Percentiles rank a stretch among this genome's conserved stretches.
Evolutionary conservation across 2,113 vertebrate genomes (phyloP).

Genomic region (Salvator merianae): DNA sequence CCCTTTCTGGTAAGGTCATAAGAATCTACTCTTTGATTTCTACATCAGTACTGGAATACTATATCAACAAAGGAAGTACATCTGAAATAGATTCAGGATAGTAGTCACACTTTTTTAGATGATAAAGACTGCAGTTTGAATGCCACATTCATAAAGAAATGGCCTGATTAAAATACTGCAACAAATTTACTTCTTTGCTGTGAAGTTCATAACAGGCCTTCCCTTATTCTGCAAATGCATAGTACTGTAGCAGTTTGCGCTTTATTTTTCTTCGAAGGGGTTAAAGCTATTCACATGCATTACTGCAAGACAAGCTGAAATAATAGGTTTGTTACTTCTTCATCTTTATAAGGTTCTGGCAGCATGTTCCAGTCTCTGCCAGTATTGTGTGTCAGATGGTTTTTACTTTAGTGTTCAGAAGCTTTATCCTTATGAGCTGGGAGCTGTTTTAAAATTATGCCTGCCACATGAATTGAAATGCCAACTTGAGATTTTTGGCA

Average conservation of each 20-base stretch:
- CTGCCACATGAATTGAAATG: neutral
- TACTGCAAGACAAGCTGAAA: neutral
- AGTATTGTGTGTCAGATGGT: neutral
- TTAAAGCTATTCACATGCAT: neutral
- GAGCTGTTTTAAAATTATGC: neutral
- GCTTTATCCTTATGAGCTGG: neutral
- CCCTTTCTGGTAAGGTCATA: slow-evolving; percentile 4
- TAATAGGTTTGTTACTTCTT: neutral
- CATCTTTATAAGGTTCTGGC: neutral
- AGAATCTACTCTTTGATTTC: slow-evolving; percentile 47
- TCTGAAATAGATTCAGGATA: slow-evolving; percentile 13
- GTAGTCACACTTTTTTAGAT: accelerated
- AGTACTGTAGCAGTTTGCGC: neutral
- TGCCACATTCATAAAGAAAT: neutral
- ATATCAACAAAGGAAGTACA: neutral
- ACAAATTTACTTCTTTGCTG: neutral
- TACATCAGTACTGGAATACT: slow-evolving; percentile 5
- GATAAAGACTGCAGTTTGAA: neutral
- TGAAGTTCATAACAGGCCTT: accelerated
- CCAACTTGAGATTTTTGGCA: neutral
- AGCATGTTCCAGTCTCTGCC: neutral
- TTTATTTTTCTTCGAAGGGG: neutral
- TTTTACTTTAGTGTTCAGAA: neutral
- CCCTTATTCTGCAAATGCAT: neutral
- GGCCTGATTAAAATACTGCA: neutral